Evolutionary conservation across 2,888 invertebrate species (phyloP).

Genomic region (Drosophila conformis): DNA sequence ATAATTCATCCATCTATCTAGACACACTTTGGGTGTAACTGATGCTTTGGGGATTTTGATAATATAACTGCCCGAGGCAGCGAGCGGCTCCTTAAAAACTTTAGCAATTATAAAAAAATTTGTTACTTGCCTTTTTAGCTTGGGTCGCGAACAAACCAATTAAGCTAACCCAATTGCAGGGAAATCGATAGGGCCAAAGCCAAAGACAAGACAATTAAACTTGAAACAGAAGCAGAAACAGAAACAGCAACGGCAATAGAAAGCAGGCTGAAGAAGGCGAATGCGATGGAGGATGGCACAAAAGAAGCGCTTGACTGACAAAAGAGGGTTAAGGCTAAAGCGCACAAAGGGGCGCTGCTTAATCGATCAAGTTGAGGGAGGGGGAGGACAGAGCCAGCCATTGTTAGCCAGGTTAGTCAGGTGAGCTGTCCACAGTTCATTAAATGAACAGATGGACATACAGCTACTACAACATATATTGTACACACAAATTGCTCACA

Average conservation of each 20-base stretch:
- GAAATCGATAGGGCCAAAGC: conserved; percentile 65
- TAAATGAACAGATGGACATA: conserved; percentile 4
- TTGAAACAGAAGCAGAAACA: conserved; percentile 61
- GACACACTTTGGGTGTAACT: conserved; percentile 26
- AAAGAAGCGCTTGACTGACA: conserved; percentile 41
- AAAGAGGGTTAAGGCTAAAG: conserved; percentile 74
- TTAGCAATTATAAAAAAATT: conserved; percentile 59
- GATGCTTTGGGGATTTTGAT: conserved; percentile 30
- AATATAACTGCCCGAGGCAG: conserved; percentile 22
- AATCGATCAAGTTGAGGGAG: conserved; percentile 61
- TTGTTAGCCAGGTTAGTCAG: conserved; percentile 23
- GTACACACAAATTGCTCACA: conserved; percentile 26
- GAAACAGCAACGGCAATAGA: conserved; percentile 44
- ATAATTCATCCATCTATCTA: conserved; percentile 12
- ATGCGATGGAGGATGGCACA: conserved; percentile 20
- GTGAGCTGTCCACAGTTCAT: conserved; percentile 25
- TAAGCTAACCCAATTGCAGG: conserved; percentile 54
- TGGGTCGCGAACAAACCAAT: conserved; percentile 33
- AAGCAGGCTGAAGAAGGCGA: conserved; percentile 15
- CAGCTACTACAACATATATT: conserved; percentile 17
- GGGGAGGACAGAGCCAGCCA: neutral
- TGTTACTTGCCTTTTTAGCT: neutral
- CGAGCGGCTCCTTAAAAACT: conserved; percentile 35
- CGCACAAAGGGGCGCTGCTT: conserved; percentile 32
- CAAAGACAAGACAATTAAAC: conserved; percentile 69